Percentiles rank a stretch among this genome's conserved stretches.
These are phyloP conservation scores for Chamaetylas fuelleborni DNA, from an alignment of 2,113 vertebrate genomes.

Conservation along the genomic window DNA sequence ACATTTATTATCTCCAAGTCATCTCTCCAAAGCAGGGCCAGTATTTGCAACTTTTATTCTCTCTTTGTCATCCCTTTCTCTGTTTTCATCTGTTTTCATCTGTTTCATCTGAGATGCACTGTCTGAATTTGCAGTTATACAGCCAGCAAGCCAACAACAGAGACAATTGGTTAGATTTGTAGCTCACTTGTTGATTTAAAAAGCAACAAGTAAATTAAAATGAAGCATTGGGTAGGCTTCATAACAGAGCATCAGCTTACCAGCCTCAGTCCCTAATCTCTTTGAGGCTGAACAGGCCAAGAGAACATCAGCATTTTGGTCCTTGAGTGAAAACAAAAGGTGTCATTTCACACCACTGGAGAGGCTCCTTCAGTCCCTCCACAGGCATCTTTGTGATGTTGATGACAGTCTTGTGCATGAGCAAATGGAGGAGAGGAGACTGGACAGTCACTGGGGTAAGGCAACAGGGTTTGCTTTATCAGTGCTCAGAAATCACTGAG, in stretches of 20 bases:
- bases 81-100: background rate
- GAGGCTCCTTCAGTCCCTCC: background rate
- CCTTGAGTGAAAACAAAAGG: background rate
- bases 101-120: background rate
- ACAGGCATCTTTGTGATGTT: background rate
- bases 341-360: background rate
- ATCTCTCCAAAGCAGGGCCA: background rate
- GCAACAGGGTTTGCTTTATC: background rate
- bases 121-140: background rate
- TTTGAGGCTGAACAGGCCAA: background rate
- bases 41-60: background rate
- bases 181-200: background rate
- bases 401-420: background rate
- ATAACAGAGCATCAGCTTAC: background rate
- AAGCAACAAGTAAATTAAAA: background rate
- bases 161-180: background rate
- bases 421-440: background rate
- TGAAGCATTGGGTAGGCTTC: background rate
- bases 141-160: background rate
- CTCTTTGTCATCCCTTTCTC: background rate
- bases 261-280: background rate
- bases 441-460: background rate
- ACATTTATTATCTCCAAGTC: background rate
- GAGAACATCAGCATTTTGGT: background rate
- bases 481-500: background rate